phyloP scores from a whole-genome alignment of 2,797 vertebrate genomes.

The Leptatherina wallacei region DNA sequence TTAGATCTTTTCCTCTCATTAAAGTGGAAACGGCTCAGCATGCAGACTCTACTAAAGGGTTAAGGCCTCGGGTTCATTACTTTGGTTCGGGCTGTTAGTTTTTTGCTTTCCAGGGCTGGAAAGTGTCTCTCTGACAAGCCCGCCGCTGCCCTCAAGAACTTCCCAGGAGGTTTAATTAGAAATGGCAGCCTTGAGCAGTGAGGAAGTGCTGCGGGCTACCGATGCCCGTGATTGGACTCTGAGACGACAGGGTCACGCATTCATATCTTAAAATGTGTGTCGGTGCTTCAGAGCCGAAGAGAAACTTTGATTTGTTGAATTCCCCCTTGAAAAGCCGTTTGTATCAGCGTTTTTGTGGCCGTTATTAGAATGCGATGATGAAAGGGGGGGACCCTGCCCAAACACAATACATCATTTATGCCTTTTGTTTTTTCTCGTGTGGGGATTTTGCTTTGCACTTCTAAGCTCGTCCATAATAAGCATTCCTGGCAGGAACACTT shows the following conservation, averaged over 20 bases:
- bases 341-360: not conserved
- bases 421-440: too few species aligned
- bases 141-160: conserved; percentile 46
- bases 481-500: too few species aligned
- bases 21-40: conserved; percentile 54
- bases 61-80: conserved; percentile 62
- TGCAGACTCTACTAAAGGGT: conserved; percentile 61
- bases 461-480: too few species aligned
- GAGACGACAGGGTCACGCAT: conserved; percentile 18
- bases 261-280: conserved; percentile 6
- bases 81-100: conserved; percentile 59
- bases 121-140: conserved; percentile 58
- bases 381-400: not conserved
- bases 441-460: too few species aligned
- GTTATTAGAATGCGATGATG: not conserved
- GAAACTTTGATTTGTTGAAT: not conserved
- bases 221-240: conserved; percentile 13
- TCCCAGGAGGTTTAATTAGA: conserved; percentile 76
- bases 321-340: not conserved
- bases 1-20: conserved; percentile 75
- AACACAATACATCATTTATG: not conserved
- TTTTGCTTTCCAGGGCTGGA: conserved; percentile 43
- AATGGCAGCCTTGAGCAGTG: conserved; percentile 37
- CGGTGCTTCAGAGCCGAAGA: not conserved
- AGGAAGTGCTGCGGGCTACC: conserved; percentile 8